Conservation (phyloP, 1,140 invertebrate species). For the Ganaspis sp. region DNA sequence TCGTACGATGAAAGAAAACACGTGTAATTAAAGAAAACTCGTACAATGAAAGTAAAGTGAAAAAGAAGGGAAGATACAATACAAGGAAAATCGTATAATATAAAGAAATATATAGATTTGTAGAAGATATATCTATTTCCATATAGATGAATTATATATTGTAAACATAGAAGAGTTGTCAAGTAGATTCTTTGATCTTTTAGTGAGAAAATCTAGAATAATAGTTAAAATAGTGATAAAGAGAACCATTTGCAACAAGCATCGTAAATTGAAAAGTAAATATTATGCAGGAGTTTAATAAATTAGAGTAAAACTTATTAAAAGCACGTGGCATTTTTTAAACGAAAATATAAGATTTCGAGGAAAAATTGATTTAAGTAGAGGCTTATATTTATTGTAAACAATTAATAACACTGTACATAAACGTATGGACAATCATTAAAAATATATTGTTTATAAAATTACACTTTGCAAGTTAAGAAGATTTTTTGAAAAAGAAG, state of each 20-base stretch:
- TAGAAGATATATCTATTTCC: neutral
- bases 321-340: neutral
- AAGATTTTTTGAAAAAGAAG: neutral
- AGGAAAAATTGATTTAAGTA: neutral
- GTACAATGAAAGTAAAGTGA: too few species aligned
- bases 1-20: too few species aligned
- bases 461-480: neutral
- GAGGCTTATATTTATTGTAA: too few species aligned
- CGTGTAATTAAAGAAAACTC: too few species aligned
- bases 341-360: neutral
- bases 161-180: neutral
- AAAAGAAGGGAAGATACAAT: too few species aligned
- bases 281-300: too few species aligned
- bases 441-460: neutral
- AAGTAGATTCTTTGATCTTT: neutral
- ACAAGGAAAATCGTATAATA: too few species aligned
- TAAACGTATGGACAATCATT: constrained; percentile 16
- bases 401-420: neutral
- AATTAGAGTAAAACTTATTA: neutral
- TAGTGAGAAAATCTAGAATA: too few species aligned
- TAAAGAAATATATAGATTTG: too few species aligned
- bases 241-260: neutral
- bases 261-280: too few species aligned
- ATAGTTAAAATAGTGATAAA: too few species aligned
- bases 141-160: neutral